phyloP scores from a whole-genome alignment of 2,797 vertebrate genomes.

The Botia kubotai region DNA sequence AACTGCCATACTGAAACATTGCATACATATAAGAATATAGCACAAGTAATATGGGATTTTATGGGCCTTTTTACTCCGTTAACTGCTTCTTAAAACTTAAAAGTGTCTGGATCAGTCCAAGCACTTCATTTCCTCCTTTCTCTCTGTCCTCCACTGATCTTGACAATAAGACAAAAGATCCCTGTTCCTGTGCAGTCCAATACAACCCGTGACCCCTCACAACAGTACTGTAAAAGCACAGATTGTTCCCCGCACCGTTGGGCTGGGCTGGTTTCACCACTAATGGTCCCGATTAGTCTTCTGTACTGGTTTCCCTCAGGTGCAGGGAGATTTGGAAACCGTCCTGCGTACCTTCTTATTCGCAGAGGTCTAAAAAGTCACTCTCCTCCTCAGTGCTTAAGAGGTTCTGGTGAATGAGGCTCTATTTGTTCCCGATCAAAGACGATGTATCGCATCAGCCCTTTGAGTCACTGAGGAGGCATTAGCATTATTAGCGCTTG shows the following conservation, averaged over 20 bases:
- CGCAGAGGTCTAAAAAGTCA: constrained; percentile 20
- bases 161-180: constrained; percentile 25
- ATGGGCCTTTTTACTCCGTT: background rate
- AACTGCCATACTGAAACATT: too few relatives aligned
- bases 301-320: constrained; percentile 33
- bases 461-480: constrained; percentile 44
- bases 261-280: background rate
- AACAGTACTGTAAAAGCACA: constrained; percentile 21
- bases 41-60: background rate
- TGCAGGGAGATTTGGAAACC: constrained; percentile 25
- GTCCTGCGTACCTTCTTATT: constrained; percentile 30
- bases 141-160: background rate
- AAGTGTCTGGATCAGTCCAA: background rate
- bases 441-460: constrained; percentile 32
- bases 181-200: background rate
- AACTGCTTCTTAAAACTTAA: background rate
- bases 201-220: background rate
- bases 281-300: constrained; percentile 26
- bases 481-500: constrained; percentile 48
- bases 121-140: background rate
- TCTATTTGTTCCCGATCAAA: constrained; percentile 41
- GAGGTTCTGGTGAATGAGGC: constrained; percentile 36
- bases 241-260: constrained; percentile 14
- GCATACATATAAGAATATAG: background rate
- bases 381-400: constrained; percentile 28